Conservation (phyloP, 1,140 invertebrate species). For the Palaemon carinicauda region DNA sequence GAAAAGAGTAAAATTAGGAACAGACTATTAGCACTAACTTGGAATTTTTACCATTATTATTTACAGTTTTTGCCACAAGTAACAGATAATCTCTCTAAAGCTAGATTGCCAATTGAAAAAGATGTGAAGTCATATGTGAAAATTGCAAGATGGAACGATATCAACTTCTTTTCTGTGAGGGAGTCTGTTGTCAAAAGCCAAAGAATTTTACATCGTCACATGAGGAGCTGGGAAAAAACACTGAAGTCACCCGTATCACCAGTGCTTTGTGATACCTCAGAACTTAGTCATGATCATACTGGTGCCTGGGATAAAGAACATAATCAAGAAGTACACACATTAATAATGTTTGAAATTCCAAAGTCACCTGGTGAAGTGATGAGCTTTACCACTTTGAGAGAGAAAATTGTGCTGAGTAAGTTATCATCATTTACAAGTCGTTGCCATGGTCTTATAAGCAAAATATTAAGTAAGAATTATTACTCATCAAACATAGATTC, state of each 20-base stretch:
- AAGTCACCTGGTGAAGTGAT: not conserved
- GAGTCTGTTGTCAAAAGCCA: conserved; percentile 87
- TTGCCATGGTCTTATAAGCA: conserved; percentile 12
- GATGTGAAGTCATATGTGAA: conserved; percentile 93
- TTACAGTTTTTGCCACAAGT: conserved; percentile 78
- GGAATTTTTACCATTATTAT: conserved; percentile 89
- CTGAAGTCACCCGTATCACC: conserved; percentile 63
- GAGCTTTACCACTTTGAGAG: not conserved
- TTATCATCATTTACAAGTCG: conserved; percentile 2
- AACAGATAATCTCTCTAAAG: conserved; percentile 71
- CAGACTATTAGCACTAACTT: conserved; percentile 75
- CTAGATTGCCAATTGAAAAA: conserved; percentile 85
- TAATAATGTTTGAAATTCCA: not conserved
- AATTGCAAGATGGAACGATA: conserved; percentile 94
- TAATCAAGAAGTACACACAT: not conserved
- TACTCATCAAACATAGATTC: conserved; percentile 45
- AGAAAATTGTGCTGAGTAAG: conserved; percentile 14
- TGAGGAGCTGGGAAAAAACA: conserved; percentile 78
- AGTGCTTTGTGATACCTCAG: conserved; percentile 37
- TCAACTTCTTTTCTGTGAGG: conserved; percentile 93
- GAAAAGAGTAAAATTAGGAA: conserved; percentile 65
- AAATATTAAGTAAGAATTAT: conserved; percentile 19
- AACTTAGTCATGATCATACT: conserved; percentile 13
- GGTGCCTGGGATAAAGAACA: conserved; percentile 52
- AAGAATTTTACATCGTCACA: conserved; percentile 83